Conservation (phyloP, 2,888 invertebrate genomes). For the Aspidapion aeneum region DNA sequence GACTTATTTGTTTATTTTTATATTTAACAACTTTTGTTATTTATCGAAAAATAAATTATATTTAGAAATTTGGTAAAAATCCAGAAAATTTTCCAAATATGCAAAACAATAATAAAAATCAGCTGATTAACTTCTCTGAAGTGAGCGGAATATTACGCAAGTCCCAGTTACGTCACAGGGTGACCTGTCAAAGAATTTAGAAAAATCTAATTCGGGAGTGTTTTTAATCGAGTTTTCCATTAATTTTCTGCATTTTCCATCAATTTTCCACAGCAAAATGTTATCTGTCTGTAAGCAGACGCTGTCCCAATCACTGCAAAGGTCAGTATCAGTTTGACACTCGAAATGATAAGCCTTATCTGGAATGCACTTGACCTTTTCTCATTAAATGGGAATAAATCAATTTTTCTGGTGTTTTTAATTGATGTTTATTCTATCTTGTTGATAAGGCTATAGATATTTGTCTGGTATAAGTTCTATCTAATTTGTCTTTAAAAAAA, state of each 20-base stretch:
- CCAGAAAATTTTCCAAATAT: too few species aligned
- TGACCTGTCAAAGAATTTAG: background rate
- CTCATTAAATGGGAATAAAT: background rate
- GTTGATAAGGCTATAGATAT: background rate
- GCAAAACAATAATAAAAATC: too few species aligned
- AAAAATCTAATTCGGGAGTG: background rate
- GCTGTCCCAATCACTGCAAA: constrained; percentile 38
- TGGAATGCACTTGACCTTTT: background rate
- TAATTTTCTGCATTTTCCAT: background rate
- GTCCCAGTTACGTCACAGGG: background rate
- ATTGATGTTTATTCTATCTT: background rate
- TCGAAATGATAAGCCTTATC: background rate
- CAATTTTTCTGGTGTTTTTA: background rate
- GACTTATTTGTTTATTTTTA: too few species aligned
- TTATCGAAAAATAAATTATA: too few species aligned
- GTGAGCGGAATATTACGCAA: background rate
- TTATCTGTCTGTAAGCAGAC: constrained; percentile 42
- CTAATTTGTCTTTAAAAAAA: too few species aligned
- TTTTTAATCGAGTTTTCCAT: background rate
- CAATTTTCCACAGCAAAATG: constrained; percentile 27
- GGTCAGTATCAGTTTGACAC: constrained; percentile 37
- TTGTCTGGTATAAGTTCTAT: too few species aligned
- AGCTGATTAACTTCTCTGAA: background rate
- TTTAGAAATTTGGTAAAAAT: too few species aligned
- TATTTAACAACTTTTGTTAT: too few species aligned